Base-by-base conservation (phyloP, 2,888 invertebrate species). In the Hirudinaria manillensis region DNA sequence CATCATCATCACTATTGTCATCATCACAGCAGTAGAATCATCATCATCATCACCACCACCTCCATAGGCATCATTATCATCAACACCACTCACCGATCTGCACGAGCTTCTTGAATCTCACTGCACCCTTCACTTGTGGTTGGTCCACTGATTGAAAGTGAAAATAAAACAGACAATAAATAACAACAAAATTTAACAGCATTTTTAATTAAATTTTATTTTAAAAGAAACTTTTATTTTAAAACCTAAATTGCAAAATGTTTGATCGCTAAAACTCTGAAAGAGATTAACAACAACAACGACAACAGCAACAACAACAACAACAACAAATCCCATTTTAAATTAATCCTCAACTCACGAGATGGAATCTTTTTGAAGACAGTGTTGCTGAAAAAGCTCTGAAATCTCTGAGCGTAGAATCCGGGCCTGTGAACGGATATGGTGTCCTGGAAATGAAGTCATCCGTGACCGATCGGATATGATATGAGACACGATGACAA, bases 91-190 rank as follows among this genome's bases (percentile, higher is more conserved):
- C 95, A 97, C 97, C 97, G 93, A 97, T 93, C 88, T 94, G 93
- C 89, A 97, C 97, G 90, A 97, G 91, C 88, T 94, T 96, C 89
- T 97, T 92, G 92, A 98, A 98, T 91, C 96, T 90, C 93, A 89
- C 73, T 70, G 80, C 78, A 24, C 79, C 79, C 65, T 79, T 79
- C 51, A 78, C 75, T 72, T 77, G 78, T 1, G 78, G 78, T 51
- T 78, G 77, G 72, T 79, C 79, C 77, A 79, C 79, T 79, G 77
- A 51, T 45, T 55, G 38, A 55, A 75, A 55, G 75, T 61, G 61
- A 70, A 45, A 71, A 61, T 55, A 70, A 77, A 56, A 29, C 3
- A 0, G 27, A 53, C 16, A 66, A 66, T 24, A 27, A 66, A n/a
- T 19, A 55, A 55, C 21, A 19, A 19, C 55, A 55, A 19, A 55